A percentile compares a stretch with the other conserved stretches of the same genome.
Conservation (phyloP, 2,888 invertebrate genomes). For the Anaspis maculata region DNA sequence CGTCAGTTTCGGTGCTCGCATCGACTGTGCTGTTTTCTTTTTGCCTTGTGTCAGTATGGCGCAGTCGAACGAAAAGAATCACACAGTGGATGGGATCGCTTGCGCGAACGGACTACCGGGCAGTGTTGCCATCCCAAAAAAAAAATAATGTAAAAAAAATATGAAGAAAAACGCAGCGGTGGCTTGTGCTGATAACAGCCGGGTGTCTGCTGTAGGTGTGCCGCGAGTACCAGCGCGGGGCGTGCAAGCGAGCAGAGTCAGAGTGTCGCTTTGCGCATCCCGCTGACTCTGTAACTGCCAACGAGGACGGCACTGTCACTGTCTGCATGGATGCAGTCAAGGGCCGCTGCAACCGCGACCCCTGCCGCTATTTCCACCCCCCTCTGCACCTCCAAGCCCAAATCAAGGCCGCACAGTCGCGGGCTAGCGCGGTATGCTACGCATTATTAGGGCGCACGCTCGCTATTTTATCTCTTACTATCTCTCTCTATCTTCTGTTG, state of each 20-base stretch:
- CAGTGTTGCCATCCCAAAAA: too few species aligned
- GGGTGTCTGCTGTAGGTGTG: conserved; percentile 71
- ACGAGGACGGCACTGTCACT: conserved; percentile 97
- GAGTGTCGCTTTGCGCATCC: conserved; percentile 99
- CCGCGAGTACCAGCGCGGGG: conserved; percentile 98
- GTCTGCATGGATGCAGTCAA: conserved; percentile 99
- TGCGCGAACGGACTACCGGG: too few species aligned
- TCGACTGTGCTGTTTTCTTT: background rate
- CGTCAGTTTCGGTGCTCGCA: background rate
- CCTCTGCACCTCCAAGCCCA: conserved; percentile 99
- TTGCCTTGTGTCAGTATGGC: background rate
- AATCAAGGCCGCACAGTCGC: conserved; percentile 96
- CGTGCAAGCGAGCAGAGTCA: conserved; percentile 94
- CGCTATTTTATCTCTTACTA: conserved; percentile 28
- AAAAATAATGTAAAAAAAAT: too few species aligned
- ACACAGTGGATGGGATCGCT: too few species aligned
- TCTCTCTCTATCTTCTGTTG: conserved; percentile 20
- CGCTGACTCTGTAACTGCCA: conserved; percentile 91
- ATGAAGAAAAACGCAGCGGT: conserved; percentile 36
- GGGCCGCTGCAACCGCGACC: conserved; percentile 98
- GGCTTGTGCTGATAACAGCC: conserved; percentile 36
- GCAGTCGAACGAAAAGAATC: too few species aligned
- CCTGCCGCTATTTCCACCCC: conserved; percentile 99
- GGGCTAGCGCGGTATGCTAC: conserved; percentile 80
- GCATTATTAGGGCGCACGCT: conserved; percentile 49